These are phyloP conservation scores for Molothrus aeneus DNA, from an alignment of 2,797 vertebrate genomes.

Conservation along the genomic window DNA sequence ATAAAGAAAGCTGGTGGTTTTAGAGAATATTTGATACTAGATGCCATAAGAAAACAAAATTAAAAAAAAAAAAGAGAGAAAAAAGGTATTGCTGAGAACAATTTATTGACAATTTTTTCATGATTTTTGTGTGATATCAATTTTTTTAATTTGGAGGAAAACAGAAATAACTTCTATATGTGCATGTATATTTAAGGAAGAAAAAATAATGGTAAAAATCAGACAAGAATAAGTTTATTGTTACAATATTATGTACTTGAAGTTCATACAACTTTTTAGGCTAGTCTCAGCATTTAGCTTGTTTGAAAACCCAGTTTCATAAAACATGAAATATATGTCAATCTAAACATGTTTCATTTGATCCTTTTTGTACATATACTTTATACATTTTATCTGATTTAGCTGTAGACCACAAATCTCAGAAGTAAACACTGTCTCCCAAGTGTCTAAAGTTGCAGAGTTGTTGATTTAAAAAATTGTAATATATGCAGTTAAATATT, in stretches of 20 bases:
- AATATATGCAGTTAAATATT: background rate
- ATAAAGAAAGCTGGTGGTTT: background rate
- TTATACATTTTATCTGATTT: background rate
- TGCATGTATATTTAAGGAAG: background rate
- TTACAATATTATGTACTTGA: background rate
- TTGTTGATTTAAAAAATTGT: background rate
- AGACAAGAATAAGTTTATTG: background rate
- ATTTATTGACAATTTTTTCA: background rate
- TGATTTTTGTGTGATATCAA: rapidly evolving
- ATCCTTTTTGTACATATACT: background rate
- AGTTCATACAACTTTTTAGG: background rate
- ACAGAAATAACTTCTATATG: background rate
- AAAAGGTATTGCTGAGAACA: background rate
- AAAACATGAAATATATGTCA: background rate
- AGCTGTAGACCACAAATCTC: background rate
- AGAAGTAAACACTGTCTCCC: background rate
- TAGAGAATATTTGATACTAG: background rate
- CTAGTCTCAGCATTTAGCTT: background rate
- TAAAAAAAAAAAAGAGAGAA: background rate
- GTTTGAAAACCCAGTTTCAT: background rate
- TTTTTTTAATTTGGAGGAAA: background rate
- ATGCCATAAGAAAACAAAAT: background rate
- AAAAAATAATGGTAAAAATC: background rate
- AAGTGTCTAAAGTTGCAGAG: background rate
- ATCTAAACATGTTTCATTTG: background rate